Conservation (phyloP, 2,113 vertebrate species). For the Diadophis punctatus region DNA sequence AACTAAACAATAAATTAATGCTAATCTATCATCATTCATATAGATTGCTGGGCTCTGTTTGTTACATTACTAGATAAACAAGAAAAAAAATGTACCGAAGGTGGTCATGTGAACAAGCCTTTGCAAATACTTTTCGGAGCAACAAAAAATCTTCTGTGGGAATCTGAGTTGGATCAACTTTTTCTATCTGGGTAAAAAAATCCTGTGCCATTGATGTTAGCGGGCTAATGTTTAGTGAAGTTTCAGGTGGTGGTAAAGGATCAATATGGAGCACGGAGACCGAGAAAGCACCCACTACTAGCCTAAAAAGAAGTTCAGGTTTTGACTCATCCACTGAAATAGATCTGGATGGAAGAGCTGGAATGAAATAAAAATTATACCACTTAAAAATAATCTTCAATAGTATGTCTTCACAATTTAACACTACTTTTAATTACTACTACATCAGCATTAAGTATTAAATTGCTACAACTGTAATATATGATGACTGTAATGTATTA, state of each 20-base stretch:
- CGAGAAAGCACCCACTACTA: slow-evolving; percentile 81
- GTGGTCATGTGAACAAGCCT: slow-evolving; percentile 94
- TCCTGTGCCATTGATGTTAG: slow-evolving; percentile 84
- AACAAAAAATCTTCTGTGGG: slow-evolving; percentile 76
- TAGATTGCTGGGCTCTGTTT: slow-evolving; percentile 30
- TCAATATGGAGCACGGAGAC: slow-evolving; percentile 94
- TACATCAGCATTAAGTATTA: background rate
- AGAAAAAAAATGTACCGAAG: slow-evolving; percentile 79
- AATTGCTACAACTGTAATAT: background rate
- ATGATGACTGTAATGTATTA: background rate
- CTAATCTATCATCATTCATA: background rate
- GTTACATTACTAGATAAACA: slow-evolving; percentile 36
- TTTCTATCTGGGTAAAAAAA: slow-evolving; percentile 84
- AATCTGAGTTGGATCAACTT: slow-evolving; percentile 75
- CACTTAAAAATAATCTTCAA: slow-evolving; percentile 50
- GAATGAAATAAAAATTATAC: slow-evolving; percentile 64
- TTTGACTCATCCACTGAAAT: slow-evolving; percentile 88
- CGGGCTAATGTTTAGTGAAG: slow-evolving; percentile 75
- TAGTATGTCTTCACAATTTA: slow-evolving; percentile 19
- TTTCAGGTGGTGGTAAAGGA: slow-evolving; percentile 88
- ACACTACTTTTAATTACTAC: background rate
- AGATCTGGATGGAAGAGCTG: slow-evolving; percentile 87
- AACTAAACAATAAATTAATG: background rate
- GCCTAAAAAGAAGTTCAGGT: slow-evolving; percentile 87
- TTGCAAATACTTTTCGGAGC: slow-evolving; percentile 82